Evolutionary conservation across 2,113 vertebrate genomes (phyloP).

Genomic region (Menidia beryllina): DNA sequence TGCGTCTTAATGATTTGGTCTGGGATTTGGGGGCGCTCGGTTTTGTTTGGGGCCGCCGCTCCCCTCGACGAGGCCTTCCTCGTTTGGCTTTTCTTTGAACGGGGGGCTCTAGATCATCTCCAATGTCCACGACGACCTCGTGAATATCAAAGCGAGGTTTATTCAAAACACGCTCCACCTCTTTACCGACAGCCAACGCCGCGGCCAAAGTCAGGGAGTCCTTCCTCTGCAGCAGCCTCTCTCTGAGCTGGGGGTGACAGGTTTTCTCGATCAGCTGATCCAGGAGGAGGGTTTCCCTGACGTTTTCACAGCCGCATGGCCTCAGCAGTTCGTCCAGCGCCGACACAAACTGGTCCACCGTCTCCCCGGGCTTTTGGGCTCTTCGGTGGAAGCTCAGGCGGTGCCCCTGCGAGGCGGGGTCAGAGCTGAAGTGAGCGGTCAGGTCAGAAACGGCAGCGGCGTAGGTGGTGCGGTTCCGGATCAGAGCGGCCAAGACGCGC

Average conservation of each 20-base stretch:
- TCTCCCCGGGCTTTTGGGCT: constrained; percentile 61
- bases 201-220: constrained; percentile 48
- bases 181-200: constrained; percentile 50
- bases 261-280: constrained; percentile 69
- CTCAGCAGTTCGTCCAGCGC: constrained; percentile 55
- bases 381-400: constrained; percentile 66
- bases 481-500: constrained; percentile 47
- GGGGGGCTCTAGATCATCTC: constrained; percentile 41
- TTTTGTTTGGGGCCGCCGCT: constrained; percentile 1
- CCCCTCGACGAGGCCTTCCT: constrained; percentile 54
- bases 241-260: constrained; percentile 43
- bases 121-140: constrained; percentile 65
- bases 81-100: constrained; percentile 46
- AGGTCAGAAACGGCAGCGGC: constrained; percentile 49
- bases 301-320: constrained; percentile 37
- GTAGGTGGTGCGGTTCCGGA: constrained; percentile 35
- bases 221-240: constrained; percentile 42
- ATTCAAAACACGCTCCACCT: constrained; percentile 38
- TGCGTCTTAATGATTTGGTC: background rate
- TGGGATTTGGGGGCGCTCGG: background rate
- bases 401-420: constrained; percentile 24
- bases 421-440: constrained; percentile 47
- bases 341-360: constrained; percentile 49
- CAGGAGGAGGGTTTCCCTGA: constrained; percentile 50
- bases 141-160: constrained; percentile 43